Conservation (phyloP, 2,888 invertebrate species). For the Mystacides longicornis region DNA sequence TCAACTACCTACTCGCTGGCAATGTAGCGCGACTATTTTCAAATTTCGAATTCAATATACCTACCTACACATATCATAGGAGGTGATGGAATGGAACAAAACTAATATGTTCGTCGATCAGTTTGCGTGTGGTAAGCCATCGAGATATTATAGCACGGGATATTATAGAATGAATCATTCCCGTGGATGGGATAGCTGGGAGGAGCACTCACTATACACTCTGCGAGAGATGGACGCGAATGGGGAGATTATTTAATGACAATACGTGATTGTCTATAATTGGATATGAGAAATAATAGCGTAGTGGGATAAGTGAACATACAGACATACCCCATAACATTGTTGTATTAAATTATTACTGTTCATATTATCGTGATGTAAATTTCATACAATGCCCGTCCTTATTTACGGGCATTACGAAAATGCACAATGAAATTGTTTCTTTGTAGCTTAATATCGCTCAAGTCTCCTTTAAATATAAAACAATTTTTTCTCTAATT, state of each 20-base stretch:
- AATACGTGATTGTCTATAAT: slow-evolving; percentile 12
- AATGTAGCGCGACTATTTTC: not conserved
- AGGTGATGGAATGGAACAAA: no score
- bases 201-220: no score
- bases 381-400: not conserved
- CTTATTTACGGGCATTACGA: not conserved
- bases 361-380: not conserved
- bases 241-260: slow-evolving; percentile 9
- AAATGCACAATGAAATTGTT: no score
- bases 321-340: no score
- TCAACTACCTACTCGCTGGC: not conserved
- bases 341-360: not conserved
- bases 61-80: no score
- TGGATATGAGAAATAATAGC: slow-evolving; percentile 9
- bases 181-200: not conserved
- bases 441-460: no score
- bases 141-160: not conserved
- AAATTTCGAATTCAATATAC: not conserved
- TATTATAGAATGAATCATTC: not conserved
- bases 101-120: slow-evolving; percentile 1
- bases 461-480: no score
- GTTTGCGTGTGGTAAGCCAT: slow-evolving; percentile 1
- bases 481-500: no score
- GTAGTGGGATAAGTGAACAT: no score
- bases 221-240: not conserved